A percentile compares a stretch with the other conserved stretches of the same genome.
These are phyloP conservation scores for Chrysotoxum bicinctum DNA, from an alignment of 2,888 invertebrate genomes.

Conservation along the genomic window DNA sequence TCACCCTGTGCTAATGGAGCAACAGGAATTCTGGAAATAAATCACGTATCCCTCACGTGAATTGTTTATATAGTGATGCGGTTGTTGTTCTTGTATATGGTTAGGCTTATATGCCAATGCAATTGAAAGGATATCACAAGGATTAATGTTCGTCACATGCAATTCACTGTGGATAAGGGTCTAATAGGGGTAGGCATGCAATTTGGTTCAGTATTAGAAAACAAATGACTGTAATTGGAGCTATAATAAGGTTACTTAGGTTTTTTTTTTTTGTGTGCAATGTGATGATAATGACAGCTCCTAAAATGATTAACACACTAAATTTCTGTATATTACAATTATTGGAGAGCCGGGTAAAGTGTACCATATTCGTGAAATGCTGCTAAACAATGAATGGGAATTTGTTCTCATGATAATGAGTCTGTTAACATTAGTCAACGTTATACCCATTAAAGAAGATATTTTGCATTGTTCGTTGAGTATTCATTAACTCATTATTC, in stretches of 20 bases:
- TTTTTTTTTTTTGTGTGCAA: background rate
- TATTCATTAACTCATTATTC: too few species aligned
- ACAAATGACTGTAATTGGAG: constrained; percentile 45
- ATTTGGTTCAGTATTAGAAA: background rate
- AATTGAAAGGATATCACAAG: constrained; percentile 51
- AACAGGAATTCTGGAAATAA: constrained; percentile 64
- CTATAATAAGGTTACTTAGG: background rate
- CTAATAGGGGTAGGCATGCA: constrained; percentile 26
- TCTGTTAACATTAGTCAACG: too few species aligned
- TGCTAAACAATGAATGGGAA: too few species aligned
- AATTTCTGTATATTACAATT: too few species aligned
- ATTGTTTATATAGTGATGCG: constrained; percentile 64
- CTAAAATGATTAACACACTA: background rate
- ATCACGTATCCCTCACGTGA: constrained; percentile 59
- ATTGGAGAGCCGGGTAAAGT: too few species aligned
- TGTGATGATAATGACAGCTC: background rate
- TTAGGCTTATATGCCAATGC: constrained; percentile 31
- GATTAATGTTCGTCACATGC: constrained; percentile 30
- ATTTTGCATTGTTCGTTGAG: too few species aligned
- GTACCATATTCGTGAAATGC: too few species aligned
- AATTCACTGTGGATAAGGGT: constrained; percentile 4
- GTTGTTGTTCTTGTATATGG: constrained; percentile 44
- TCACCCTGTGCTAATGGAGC: constrained; percentile 45
- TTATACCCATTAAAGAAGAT: too few species aligned
- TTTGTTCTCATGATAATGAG: too few species aligned